Base-by-base conservation (phyloP, 1,140 invertebrate genomes). In the Platorchestia sp. region DNA sequence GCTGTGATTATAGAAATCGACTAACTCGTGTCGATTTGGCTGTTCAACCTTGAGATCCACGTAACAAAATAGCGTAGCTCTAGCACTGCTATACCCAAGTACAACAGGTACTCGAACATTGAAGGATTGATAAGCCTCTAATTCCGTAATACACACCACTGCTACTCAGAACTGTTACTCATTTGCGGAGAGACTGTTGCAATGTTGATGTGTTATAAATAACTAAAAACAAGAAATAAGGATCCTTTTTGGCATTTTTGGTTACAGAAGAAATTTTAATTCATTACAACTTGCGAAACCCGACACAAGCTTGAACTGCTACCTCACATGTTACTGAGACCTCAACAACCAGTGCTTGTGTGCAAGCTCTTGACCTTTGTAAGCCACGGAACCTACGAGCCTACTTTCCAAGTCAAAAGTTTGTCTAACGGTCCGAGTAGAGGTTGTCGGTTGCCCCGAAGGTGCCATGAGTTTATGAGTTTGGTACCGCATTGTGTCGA, bases 351-450 rank as follows among this genome's bases (percentile, higher is more conserved):
- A 75, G 59, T 75, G 59, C 59, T 75, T 19, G 27, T 36, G 59
- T 27, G 59, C 36, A 75, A 75, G 59, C 59, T 75, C 10, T 36
- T 36, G 59, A 75, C 59, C 59, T 75, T 75, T 75, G 59, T 75
- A 27, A 75, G 7, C 59, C 59, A 3, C 27, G 59, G 36, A 75
- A 75, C 59, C 10, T 75, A 75, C 27, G 59, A 14, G 36, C 59
- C 59, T 75, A 75, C 59, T 75, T 75, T 75, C 59, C 59, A 75
- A 75, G 59, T 75, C 59, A 75, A 75, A 75, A 75, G 59, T 75
- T 75, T 19, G 59, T 3, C 10, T 75, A 75, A 75, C 59, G 59
- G 59, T 75, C 59, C 14, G 10, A 36, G 59, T 36, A 14, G 59
- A 75, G 59, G 59, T 75, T 75, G 59, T 3, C 36, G 59, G 59